These are phyloP conservation scores for Craseonycteris thonglongyai DNA, from an alignment of 2,113 vertebrate genomes.

Conservation along the genomic window DNA sequence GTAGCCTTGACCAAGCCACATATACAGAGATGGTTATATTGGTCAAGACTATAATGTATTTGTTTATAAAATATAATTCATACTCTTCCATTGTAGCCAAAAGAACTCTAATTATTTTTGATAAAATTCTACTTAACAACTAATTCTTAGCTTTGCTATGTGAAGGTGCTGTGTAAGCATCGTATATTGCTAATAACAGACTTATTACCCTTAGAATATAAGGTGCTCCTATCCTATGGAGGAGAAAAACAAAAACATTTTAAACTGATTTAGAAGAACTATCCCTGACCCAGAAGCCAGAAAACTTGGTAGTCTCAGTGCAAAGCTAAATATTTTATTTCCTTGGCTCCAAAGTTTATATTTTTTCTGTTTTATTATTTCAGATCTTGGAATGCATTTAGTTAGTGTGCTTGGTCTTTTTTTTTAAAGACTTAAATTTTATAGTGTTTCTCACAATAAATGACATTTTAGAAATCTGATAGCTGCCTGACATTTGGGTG, in stretches of 20 bases:
- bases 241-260: background rate
- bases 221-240: background rate
- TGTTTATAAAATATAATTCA: slow-evolving; percentile 11
- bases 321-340: background rate
- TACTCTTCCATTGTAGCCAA: background rate
- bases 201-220: background rate
- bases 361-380: background rate
- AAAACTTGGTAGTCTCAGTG: background rate
- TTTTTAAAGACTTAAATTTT: background rate
- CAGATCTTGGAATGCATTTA: background rate
- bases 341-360: background rate
- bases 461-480: background rate
- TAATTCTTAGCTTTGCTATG: background rate
- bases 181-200: background rate
- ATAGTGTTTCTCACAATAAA: background rate
- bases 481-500: background rate
- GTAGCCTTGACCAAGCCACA: background rate
- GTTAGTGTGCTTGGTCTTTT: background rate
- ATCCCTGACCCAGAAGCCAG: background rate
- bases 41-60: background rate
- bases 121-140: background rate
- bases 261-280: background rate
- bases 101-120: background rate
- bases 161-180: background rate
- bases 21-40: background rate